These are phyloP conservation scores for Mus spretus DNA, from an alignment of 2,797 vertebrate genomes.

Conservation along the genomic window DNA sequence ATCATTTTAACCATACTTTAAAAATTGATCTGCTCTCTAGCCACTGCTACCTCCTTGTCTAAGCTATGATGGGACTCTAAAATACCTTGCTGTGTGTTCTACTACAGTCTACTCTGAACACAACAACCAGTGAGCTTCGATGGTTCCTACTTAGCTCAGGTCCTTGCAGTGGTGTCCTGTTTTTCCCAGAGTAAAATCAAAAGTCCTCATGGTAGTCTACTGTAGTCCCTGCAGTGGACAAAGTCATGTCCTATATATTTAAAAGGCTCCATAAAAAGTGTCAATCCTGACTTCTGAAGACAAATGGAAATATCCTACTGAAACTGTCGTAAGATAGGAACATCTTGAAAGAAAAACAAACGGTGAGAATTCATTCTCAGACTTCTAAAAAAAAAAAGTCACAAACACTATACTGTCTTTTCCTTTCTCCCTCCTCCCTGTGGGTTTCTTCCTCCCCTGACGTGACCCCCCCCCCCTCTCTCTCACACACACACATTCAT, in stretches of 20 bases:
- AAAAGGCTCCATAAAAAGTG: not conserved
- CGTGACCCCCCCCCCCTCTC: not conserved
- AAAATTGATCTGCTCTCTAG: not conserved
- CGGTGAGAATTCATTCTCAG: not conserved
- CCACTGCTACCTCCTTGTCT: not conserved
- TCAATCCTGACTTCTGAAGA: not conserved
- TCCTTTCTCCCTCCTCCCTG: not conserved
- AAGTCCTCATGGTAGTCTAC: not conserved
- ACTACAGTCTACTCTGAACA: not conserved
- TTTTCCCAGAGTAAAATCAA: not conserved
- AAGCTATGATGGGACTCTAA: not conserved
- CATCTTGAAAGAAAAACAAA: not conserved
- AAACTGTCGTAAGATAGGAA: constrained; percentile 11
- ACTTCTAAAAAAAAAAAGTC: not conserved
- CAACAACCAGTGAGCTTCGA: not conserved
- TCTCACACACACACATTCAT: no score
- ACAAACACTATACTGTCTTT: not conserved
- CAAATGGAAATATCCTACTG: not conserved
- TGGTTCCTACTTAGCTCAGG: not conserved
- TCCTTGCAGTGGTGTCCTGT: not conserved
- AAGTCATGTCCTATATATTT: not conserved
- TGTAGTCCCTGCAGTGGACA: not conserved
- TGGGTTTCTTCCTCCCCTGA: not conserved
- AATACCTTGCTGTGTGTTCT: not conserved
- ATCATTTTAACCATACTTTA: not conserved